Conservation (phyloP, 2,113 vertebrate genomes). For the Muntiacus reevesi region DNA sequence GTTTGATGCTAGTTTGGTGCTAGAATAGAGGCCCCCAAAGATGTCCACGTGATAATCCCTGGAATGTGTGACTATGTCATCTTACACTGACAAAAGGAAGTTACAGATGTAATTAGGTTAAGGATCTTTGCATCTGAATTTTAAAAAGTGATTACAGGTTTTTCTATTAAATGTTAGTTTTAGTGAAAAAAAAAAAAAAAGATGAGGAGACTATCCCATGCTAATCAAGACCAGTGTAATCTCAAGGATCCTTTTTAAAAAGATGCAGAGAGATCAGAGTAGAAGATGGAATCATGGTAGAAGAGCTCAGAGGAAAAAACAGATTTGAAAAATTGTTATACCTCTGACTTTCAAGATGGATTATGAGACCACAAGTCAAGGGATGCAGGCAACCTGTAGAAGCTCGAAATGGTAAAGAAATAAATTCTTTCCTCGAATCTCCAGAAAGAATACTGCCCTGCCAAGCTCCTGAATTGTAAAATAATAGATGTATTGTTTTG, state of each 20-base stretch:
- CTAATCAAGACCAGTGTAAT: background rate
- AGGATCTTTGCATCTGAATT: too few species aligned
- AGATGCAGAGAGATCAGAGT: background rate
- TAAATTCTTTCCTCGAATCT: background rate
- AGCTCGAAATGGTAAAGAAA: background rate
- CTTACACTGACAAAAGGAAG: background rate
- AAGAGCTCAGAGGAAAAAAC: background rate
- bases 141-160: too few species aligned
- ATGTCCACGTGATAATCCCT: background rate
- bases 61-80: background rate
- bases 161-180: too few species aligned
- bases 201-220: background rate
- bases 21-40: background rate
- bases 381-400: background rate
- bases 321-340: background rate
- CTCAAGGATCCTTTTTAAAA: background rate
- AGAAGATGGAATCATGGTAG: background rate
- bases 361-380: background rate
- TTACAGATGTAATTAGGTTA: background rate
- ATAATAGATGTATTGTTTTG: background rate
- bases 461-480: background rate
- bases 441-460: background rate
- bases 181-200: background rate
- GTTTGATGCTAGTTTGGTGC: background rate
- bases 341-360: background rate